Base-by-base conservation (phyloP, 2,888 invertebrate species). In the Ferrisia virgata region DNA sequence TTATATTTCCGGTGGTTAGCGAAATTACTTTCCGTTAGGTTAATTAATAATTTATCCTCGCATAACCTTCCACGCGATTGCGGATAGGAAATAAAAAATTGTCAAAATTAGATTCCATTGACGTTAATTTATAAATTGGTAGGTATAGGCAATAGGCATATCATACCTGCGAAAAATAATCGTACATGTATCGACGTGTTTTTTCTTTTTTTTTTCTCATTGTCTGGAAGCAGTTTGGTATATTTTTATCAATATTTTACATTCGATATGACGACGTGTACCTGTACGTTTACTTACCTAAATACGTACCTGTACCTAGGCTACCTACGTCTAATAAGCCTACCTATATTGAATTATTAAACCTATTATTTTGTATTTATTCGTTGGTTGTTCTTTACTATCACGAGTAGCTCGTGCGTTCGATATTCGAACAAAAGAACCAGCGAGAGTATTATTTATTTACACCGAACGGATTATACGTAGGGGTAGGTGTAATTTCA, bases 11-110 rank as follows among this genome's bases (percentile, higher is more conserved):
- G 72, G 72, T 76, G 36, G 72, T 76, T 76, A 36, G 36, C 72
- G 72, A 76, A 76, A 76, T 76, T 76, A 76, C 72, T 76, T 76
- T 76, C 36, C 36, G 72, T 76, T 76, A 36, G 18, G 72, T 76
- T 76, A 76, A 76, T 76, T 76, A 76, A 76, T 76, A 76, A 33
- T 76, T 76, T 36, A 76, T 0, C 28, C 13, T 28, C 2, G 28
- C 0, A 9, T 28, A 15, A 28, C 28, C 64, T 28, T 28, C 64
- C 47, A n/a, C 15, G n/a, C 15, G 5, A 47, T 47, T 47, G 6
- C 22, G 22, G 22, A 9, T 22, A 8, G 22, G 9, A 9, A 8
- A 22, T 1, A 18, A 53, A 18, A 22, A 53, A 53, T 53, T 47
- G n/a, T 53, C 18, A 53, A 53, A 53, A 53, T 53, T 53, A 53